Evolutionary conservation across 2,888 invertebrate species (phyloP).

Genomic region (Aelia acuminata): DNA sequence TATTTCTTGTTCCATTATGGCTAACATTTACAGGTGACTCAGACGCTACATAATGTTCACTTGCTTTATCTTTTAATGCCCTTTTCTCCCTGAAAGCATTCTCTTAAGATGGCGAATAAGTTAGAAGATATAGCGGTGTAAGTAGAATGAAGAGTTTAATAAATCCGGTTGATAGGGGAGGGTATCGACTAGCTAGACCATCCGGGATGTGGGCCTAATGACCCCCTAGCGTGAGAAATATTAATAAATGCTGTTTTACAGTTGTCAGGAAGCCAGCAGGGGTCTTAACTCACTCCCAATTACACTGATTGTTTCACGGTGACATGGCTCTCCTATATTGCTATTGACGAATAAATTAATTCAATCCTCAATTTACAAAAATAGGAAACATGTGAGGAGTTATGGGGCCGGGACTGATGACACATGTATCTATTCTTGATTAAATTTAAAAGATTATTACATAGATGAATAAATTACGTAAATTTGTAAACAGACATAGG

Average conservation of each 20-base stretch:
- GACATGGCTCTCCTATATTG: neutral
- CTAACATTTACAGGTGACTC: neutral
- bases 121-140: neutral
- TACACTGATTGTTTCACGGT: neutral
- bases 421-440: too few relatives aligned
- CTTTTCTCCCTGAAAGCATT: neutral
- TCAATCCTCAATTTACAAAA: too few relatives aligned
- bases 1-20: neutral
- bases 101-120: constrained; percentile 8
- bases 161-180: neutral
- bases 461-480: too few relatives aligned
- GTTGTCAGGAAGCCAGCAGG: neutral
- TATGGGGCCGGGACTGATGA: too few relatives aligned
- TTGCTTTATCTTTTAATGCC: constrained; percentile 10
- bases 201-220: neutral
- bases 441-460: too few relatives aligned
- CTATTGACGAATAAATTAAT: constrained; percentile 44
- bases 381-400: too few relatives aligned
- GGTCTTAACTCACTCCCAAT: constrained; percentile 42
- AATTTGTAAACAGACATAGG: too few relatives aligned
- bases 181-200: constrained; percentile 21
- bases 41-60: constrained; percentile 14
- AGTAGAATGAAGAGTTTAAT: neutral
- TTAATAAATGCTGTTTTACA: constrained; percentile 36
- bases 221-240: constrained; percentile 41